Evolutionary conservation across 2,797 vertebrate species (phyloP).

Genomic region (Antennarius maculatus): DNA sequence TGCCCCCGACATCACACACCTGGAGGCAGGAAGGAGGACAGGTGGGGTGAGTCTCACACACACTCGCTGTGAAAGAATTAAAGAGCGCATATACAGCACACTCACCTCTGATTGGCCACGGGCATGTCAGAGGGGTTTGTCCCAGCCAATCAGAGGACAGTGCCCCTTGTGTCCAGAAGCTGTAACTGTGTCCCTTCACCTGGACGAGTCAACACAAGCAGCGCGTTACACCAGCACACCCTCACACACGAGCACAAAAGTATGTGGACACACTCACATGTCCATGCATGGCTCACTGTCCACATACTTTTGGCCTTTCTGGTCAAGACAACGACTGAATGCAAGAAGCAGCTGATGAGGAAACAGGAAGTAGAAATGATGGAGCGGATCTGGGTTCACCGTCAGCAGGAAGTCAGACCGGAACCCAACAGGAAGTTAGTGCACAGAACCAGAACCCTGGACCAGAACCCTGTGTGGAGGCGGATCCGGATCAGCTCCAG

Average conservation of each 20-base stretch:
- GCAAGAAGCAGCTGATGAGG: no score
- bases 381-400: no score
- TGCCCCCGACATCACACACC: conserved; percentile 99
- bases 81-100: conserved; percentile 55
- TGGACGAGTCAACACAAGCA: conserved; percentile 75
- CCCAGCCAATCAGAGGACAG: conserved; percentile 88
- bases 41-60: not conserved
- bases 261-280: not conserved
- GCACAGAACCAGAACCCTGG: no score
- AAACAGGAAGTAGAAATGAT: no score
- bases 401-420: no score
- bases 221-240: conserved; percentile 50
- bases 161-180: conserved; percentile 82
- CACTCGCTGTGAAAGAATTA: not conserved
- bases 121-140: conserved; percentile 86
- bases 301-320: not conserved
- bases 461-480: no score
- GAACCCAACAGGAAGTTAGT: no score
- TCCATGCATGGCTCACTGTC: not conserved
- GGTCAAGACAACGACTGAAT: no score
- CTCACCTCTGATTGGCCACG: conserved; percentile 89
- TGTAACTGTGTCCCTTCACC: conserved; percentile 79
- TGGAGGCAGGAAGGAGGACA: conserved; percentile 54
- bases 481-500: no score
- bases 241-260: not conserved